A percentile compares a stretch with the other conserved stretches of the same genome.
phyloP scores from a whole-genome alignment of 37 sponge, comb jelly and placozoan genomes.

The Petrosia ficiformis region DNA sequence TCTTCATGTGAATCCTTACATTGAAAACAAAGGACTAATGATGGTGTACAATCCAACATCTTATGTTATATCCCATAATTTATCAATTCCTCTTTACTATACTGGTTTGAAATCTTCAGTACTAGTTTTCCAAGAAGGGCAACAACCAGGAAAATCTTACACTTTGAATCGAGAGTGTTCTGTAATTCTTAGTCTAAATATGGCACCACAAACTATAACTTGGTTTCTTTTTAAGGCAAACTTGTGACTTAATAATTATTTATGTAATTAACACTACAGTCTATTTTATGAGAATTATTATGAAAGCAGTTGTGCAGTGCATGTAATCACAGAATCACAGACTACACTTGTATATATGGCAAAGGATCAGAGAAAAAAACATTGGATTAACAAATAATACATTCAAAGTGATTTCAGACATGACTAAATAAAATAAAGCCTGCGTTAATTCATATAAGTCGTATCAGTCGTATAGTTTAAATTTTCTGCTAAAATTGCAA shows the following conservation, averaged over 20 bases:
- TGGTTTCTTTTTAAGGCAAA: slow-evolving; percentile 29
- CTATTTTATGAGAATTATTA: no score
- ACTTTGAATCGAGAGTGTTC: slow-evolving; percentile 21
- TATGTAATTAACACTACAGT: no score
- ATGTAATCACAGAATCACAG: no score
- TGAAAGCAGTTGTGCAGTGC: no score
- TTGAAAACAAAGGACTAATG: slow-evolving; percentile 46
- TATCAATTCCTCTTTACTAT: slow-evolving; percentile 62
- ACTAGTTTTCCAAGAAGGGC: slow-evolving; percentile 20
- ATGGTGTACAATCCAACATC: slow-evolving; percentile 61
- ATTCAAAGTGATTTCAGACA: no score
- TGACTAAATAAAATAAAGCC: no score
- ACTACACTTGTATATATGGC: no score
- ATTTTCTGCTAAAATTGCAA: no score
- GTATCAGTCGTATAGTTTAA: no score
- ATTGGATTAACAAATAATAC: no score
- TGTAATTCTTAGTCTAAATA: slow-evolving; percentile 6
- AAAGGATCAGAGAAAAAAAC: no score
- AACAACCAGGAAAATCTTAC: not conserved
- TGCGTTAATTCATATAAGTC: no score
- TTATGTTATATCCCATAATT: not conserved
- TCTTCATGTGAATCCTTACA: slow-evolving; percentile 53
- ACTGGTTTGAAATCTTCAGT: slow-evolving; percentile 44
- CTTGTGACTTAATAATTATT: not conserved
- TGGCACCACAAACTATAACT: slow-evolving; percentile 31